These are phyloP conservation scores for Dione vanillae DNA, from an alignment of 2,888 invertebrate genomes.

Conservation along the genomic window DNA sequence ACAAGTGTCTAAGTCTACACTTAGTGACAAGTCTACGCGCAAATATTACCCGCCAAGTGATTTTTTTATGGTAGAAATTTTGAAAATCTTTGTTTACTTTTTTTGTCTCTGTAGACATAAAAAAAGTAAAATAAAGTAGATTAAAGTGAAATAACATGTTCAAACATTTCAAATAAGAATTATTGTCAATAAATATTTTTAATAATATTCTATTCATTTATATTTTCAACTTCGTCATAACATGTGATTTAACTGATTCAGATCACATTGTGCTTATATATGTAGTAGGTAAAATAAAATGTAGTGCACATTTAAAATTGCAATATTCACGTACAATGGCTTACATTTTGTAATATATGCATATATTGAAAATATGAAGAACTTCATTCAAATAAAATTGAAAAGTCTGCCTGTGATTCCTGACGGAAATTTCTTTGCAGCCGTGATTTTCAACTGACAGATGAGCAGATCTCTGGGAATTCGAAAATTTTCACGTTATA, in stretches of 20 bases:
- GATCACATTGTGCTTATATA: no score
- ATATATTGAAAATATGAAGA: background rate
- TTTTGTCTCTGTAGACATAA: no score
- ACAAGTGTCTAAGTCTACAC: no score
- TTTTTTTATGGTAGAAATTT: no score
- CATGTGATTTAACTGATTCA: no score
- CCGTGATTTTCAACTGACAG: background rate
- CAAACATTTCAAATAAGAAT: background rate
- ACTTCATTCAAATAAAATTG: background rate
- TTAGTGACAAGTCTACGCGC: no score
- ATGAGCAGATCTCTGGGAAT: background rate
- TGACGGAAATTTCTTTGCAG: background rate
- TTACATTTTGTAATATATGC: background rate
- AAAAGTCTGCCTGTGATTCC: background rate
- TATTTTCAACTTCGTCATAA: no score
- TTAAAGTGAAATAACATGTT: background rate
- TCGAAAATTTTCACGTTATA: background rate
- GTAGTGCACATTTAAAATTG: background rate
- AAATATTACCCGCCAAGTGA: no score
- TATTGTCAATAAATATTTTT: background rate
- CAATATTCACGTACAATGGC: background rate
- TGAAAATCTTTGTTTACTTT: no score
- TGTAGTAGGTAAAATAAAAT: background rate
- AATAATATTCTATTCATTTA: background rate
- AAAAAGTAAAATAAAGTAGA: no score